These are phyloP conservation scores for Merops nubicus DNA, from an alignment of 2,113 vertebrate species.

Conservation along the genomic window DNA sequence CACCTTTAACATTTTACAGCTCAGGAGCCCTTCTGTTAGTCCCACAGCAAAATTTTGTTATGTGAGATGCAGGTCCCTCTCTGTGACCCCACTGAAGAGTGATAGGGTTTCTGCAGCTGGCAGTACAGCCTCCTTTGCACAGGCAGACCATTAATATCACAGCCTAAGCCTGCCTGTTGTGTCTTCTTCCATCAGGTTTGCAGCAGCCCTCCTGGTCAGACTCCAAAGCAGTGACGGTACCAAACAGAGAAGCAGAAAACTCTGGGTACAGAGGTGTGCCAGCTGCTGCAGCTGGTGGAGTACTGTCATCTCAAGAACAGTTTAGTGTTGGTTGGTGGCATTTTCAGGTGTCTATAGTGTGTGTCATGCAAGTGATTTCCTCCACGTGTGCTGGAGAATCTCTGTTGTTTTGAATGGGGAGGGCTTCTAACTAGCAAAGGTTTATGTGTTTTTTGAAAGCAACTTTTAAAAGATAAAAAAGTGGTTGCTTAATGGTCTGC, in stretches of 20 bases:
- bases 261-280: rapidly evolving
- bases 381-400: rapidly evolving
- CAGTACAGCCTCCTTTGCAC: background rate
- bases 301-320: background rate
- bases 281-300: background rate
- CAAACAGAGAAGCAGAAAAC: background rate
- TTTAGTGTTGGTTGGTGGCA: background rate
- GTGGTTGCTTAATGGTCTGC: background rate
- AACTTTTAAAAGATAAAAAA: background rate
- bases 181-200: background rate
- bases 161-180: background rate
- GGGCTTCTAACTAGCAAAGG: background rate
- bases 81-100: background rate
- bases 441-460: background rate
- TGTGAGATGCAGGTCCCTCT: background rate
- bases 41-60: background rate
- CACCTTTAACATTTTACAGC: background rate
- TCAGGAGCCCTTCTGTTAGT: background rate
- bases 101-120: background rate
- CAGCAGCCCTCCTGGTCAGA: background rate
- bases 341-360: background rate
- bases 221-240: background rate
- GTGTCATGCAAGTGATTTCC: background rate
- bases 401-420: background rate
- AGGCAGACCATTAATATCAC: background rate